Evolutionary conservation across 2,888 invertebrate species (phyloP).

Genomic region (Choristoneura rosaceana): DNA sequence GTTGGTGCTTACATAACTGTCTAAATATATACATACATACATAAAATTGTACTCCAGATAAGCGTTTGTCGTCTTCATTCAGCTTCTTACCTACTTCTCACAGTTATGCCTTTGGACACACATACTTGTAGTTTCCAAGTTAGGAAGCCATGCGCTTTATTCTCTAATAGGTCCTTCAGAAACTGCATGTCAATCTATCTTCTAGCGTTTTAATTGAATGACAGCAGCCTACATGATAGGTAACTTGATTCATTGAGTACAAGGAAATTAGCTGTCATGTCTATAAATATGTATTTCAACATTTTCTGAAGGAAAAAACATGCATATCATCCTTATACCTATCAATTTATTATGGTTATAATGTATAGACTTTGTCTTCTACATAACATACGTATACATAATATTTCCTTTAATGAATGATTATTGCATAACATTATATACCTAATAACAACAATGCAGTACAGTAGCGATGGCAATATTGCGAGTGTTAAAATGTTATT

Average conservation of each 20-base stretch:
- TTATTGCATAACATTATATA: neutral
- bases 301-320: conserved; percentile 1
- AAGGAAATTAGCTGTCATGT: neutral
- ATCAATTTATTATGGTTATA: neutral
- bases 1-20: neutral
- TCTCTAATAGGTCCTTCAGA: neutral
- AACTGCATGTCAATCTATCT: neutral
- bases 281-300: neutral
- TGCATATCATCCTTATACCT: neutral
- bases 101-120: no score
- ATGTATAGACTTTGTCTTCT: neutral
- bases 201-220: neutral
- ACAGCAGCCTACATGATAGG: neutral
- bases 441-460: neutral
- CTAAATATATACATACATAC: no score
- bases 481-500: neutral
- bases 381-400: neutral
- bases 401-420: no score
- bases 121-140: neutral
- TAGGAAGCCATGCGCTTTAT: neutral
- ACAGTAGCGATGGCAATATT: neutral
- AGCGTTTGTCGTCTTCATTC: no score
- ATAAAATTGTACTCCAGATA: no score
- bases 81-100: no score
- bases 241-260: neutral